Conservation (phyloP, 2,888 invertebrate species). For the Phaedon cochleariae region DNA sequence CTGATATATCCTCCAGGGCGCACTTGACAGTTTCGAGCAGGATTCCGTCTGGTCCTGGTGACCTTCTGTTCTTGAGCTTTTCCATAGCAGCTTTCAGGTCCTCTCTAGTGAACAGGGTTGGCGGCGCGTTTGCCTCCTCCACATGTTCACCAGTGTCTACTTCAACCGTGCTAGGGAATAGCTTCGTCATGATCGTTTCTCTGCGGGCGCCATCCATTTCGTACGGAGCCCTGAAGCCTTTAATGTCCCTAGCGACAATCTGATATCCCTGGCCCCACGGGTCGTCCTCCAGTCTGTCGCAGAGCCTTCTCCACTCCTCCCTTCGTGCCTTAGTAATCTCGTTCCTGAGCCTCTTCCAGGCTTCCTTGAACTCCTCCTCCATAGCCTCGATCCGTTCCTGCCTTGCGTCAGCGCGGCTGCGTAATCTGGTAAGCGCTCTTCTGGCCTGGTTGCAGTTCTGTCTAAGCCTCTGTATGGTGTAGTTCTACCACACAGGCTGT, state of each 20-base stretch:
- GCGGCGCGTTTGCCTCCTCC: too few relatives aligned
- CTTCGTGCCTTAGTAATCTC: neutral
- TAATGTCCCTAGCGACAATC: neutral
- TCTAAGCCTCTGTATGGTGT: neutral
- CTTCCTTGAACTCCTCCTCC: neutral
- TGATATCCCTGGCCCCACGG: neutral
- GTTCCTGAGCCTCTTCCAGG: neutral
- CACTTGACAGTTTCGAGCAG: constrained; percentile 23
- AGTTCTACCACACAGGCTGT: neutral
- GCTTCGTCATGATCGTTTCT: neutral
- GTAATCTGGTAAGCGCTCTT: neutral
- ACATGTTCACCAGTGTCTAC: too few relatives aligned
- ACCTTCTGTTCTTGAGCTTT: constrained; percentile 14
- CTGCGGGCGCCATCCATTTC: too few relatives aligned
- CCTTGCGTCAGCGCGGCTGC: neutral
- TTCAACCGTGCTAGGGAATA: too few relatives aligned
- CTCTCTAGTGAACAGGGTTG: constrained; percentile 9
- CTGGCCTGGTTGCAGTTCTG: neutral
- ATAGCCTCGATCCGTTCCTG: neutral
- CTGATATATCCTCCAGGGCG: neutral
- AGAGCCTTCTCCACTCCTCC: neutral
- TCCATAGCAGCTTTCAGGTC: constrained; percentile 18
- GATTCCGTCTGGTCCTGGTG: constrained; percentile 27
- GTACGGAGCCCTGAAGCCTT: neutral
- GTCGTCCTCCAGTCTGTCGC: too few relatives aligned